Conservation (phyloP, 92 coral and sea anemone species). For the Porites rus region DNA sequence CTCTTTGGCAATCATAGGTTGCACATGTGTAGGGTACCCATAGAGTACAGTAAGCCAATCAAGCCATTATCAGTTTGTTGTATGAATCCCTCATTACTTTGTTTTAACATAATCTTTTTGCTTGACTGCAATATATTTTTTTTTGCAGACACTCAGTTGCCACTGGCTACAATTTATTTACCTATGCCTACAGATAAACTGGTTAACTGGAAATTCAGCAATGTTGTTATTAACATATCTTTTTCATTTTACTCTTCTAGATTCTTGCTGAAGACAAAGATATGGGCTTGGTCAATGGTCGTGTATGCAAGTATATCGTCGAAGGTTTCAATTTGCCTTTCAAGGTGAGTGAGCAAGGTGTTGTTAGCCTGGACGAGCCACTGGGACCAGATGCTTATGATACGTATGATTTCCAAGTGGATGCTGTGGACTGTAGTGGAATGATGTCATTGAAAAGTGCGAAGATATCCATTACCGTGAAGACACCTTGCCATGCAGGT, state of each 20-base stretch:
- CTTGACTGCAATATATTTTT: too few relatives aligned
- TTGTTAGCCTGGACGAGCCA: slow-evolving; percentile 72
- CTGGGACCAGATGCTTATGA: slow-evolving; percentile 73
- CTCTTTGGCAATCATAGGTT: too few relatives aligned
- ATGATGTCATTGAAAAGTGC: slow-evolving; percentile 71
- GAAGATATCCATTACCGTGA: slow-evolving; percentile 68
- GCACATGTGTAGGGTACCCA: too few relatives aligned
- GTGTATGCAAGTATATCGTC: slow-evolving; percentile 80
- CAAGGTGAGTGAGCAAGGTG: slow-evolving; percentile 71
- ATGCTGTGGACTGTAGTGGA: slow-evolving; percentile 95
- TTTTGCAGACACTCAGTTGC: too few relatives aligned
- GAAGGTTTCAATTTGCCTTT: slow-evolving; percentile 78
- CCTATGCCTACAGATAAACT: too few relatives aligned
- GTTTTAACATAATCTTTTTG: too few relatives aligned
- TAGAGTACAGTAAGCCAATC: too few relatives aligned
- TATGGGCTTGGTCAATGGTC: slow-evolving; percentile 75
- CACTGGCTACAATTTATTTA: too few relatives aligned
- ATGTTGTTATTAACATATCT: not conserved
- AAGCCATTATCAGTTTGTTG: too few relatives aligned
- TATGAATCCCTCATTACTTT: too few relatives aligned
- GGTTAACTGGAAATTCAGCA: too few relatives aligned
- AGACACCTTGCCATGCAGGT: slow-evolving; percentile 84
- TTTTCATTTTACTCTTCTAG: slow-evolving; percentile 40
- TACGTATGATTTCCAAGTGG: slow-evolving; percentile 77
- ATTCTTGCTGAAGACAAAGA: slow-evolving; percentile 85